Evolutionary conservation across 2,888 invertebrate species (phyloP).

Genomic region (Macrosiphum euphorbiae): DNA sequence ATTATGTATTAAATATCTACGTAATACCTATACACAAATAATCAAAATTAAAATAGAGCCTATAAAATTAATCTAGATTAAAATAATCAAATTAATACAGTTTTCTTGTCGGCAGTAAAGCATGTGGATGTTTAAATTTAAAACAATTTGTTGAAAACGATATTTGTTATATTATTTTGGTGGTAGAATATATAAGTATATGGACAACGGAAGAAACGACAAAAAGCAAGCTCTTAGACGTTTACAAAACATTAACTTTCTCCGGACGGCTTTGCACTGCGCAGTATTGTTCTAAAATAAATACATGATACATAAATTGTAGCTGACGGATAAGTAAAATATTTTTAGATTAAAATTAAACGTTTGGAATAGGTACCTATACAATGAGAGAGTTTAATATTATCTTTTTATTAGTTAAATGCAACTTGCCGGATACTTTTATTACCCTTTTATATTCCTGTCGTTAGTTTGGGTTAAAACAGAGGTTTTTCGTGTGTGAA

Average conservation of each 20-base stretch:
- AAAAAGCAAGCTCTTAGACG: constrained; percentile 1
- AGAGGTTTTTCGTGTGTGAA: background rate
- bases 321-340: constrained; percentile 2
- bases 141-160: background rate
- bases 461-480: background rate
- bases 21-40: background rate
- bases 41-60: background rate
- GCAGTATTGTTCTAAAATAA: constrained; percentile 35
- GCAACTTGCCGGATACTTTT: background rate
- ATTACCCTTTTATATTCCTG: background rate
- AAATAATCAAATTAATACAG: background rate
- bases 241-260: constrained; percentile 53
- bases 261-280: background rate
- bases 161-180: background rate
- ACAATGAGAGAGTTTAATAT: background rate
- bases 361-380: background rate
- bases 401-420: background rate
- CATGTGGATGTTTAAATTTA: background rate
- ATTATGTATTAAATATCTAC: background rate
- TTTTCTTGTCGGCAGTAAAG: background rate
- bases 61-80: background rate
- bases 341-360: constrained; percentile 52
- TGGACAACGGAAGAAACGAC: background rate
- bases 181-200: background rate
- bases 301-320: background rate